Conservation (phyloP, 2,113 vertebrate species). For the Castor canadensis region DNA sequence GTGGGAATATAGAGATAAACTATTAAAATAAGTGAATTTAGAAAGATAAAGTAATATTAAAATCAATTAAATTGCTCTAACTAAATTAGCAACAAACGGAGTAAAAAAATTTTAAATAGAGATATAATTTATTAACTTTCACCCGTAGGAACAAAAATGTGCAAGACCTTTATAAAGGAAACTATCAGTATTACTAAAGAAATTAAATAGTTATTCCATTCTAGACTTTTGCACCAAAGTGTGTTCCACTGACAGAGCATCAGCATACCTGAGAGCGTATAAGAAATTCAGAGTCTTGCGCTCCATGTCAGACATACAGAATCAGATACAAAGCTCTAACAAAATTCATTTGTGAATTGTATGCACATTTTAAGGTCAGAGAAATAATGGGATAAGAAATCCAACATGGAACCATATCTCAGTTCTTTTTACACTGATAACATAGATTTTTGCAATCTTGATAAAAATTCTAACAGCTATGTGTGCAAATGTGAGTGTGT, state of each 20-base stretch:
- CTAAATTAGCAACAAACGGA: constrained; percentile 62
- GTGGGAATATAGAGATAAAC: constrained; percentile 52
- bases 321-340: not conserved
- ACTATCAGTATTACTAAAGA: constrained; percentile 54
- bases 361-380: not conserved
- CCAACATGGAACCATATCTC: not conserved
- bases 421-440: not conserved
- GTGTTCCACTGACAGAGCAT: not conserved
- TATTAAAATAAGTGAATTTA: constrained; percentile 57
- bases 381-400: not conserved
- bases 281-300: constrained; percentile 14
- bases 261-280: not conserved
- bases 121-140: constrained; percentile 70
- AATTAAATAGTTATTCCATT: not conserved
- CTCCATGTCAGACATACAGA: not conserved
- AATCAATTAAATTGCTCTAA: constrained; percentile 62
- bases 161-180: constrained; percentile 60
- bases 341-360: not conserved
- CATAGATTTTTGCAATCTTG: not conserved
- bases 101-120: constrained; percentile 61
- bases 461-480: not conserved
- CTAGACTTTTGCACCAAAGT: not conserved
- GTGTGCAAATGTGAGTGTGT: not conserved
- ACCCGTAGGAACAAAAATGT: constrained; percentile 39
- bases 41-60: constrained; percentile 57